phyloP scores from a whole-genome alignment of 2,888 invertebrate genomes.

The Nemapogon koenigi region DNA sequence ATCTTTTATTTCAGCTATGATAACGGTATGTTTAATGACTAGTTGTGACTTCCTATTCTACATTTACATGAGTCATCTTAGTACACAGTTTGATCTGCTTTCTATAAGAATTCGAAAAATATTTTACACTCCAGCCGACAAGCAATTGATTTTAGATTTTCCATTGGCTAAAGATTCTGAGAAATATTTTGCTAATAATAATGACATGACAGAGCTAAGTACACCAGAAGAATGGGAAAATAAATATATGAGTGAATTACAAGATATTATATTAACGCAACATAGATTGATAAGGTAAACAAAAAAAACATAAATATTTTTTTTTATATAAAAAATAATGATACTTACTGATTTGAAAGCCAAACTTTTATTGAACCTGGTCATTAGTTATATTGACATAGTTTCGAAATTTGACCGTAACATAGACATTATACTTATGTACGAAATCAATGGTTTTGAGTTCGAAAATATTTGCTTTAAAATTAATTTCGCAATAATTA shows the following conservation, averaged over 20 bases:
- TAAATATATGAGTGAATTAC: slow-evolving; percentile 24
- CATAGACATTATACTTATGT: too few species aligned
- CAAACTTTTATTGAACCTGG: too few species aligned
- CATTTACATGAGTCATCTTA: slow-evolving; percentile 39
- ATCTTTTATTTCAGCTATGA: slow-evolving; percentile 27
- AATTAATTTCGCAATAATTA: too few species aligned
- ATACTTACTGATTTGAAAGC: too few species aligned
- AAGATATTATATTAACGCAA: slow-evolving; percentile 30
- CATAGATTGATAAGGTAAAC: slow-evolving; percentile 35
- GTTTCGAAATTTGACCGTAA: too few species aligned
- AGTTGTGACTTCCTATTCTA: slow-evolving; percentile 39
- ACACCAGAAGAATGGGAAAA: slow-evolving; percentile 21
- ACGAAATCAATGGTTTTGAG: too few species aligned
- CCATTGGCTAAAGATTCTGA: slow-evolving; percentile 33
- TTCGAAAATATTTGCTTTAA: too few species aligned
- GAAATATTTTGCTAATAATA: too few species aligned
- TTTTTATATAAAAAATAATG: too few species aligned
- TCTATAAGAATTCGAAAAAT: slow-evolving; percentile 29
- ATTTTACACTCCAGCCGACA: slow-evolving; percentile 30
- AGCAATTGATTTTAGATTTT: slow-evolving; percentile 28
- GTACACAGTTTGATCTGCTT: slow-evolving; percentile 40
- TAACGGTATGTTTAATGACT: slow-evolving; percentile 38
- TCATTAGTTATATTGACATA: too few species aligned
- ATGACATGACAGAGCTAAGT: too few species aligned
- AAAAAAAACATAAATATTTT: too few species aligned